A percentile compares a stretch with the other conserved stretches of the same genome.
Evolutionary conservation across 2,797 vertebrate species (phyloP).

Genomic region (Megalops cyprinoides): DNA sequence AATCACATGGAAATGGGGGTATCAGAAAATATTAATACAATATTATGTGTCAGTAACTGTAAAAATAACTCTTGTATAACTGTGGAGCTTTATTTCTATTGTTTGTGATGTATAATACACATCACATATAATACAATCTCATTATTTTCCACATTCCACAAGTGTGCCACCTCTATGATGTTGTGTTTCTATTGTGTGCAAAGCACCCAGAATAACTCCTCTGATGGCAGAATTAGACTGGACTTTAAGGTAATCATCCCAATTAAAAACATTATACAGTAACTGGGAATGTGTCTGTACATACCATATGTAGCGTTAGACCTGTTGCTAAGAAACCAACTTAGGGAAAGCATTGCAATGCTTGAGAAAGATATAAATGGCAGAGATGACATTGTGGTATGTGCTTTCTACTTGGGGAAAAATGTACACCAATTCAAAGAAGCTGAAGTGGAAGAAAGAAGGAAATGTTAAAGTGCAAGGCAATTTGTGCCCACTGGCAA

Average conservation of each 20-base stretch:
- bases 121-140: background rate
- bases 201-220: background rate
- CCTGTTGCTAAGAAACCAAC: slow-evolving; percentile 8
- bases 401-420: background rate
- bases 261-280: slow-evolving; percentile 5
- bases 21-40: too few relatives aligned
- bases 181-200: background rate
- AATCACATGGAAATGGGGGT: too few relatives aligned
- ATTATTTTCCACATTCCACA: background rate
- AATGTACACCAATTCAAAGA: background rate
- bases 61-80: background rate
- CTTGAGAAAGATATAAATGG: background rate
- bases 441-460: background rate
- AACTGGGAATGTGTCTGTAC: background rate
- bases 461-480: slow-evolving; percentile 7
- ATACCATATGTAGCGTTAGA: background rate
- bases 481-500: background rate
- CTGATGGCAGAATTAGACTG: background rate
- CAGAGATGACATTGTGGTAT: background rate
- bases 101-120: too few relatives aligned
- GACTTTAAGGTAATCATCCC: background rate
- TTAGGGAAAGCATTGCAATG: background rate
- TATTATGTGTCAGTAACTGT: background rate
- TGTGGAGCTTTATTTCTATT: background rate
- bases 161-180: background rate